Evolutionary conservation across 2,797 vertebrate genomes (phyloP).

Genomic region (Tenualosa ilisha): DNA sequence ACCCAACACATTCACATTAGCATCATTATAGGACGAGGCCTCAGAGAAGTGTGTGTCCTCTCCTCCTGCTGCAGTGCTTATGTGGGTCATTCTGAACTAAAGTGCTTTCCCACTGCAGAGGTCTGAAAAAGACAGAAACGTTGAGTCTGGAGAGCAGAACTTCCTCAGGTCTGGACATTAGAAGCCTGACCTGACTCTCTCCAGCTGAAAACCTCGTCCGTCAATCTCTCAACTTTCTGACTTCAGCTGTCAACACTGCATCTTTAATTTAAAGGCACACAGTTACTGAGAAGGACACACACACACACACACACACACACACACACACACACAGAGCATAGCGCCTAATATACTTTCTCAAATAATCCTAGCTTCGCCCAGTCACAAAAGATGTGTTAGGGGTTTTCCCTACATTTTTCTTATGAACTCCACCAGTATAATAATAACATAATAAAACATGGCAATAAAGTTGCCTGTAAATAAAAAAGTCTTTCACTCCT

Average conservation of each 20-base stretch:
- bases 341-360: background rate
- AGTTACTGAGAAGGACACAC: background rate
- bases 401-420: background rate
- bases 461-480: background rate
- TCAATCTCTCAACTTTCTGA: background rate
- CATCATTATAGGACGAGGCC: too few relatives aligned
- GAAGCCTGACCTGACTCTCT: too few relatives aligned
- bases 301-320: too few relatives aligned
- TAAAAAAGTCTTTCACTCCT: background rate
- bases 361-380: background rate
- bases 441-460: background rate
- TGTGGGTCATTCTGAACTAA: too few relatives aligned
- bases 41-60: too few relatives aligned
- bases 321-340: background rate
- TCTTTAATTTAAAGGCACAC: background rate
- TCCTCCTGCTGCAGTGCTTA: too few relatives aligned
- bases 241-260: background rate
- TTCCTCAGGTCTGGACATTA: too few relatives aligned
- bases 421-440: background rate
- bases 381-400: background rate
- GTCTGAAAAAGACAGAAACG: too few relatives aligned
- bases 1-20: too few relatives aligned
- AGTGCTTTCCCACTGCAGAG: too few relatives aligned
- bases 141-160: too few relatives aligned
- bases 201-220: too few relatives aligned